Base-by-base conservation (phyloP, 2,888 invertebrate species). In the Poecilobothrus nobilitatus region DNA sequence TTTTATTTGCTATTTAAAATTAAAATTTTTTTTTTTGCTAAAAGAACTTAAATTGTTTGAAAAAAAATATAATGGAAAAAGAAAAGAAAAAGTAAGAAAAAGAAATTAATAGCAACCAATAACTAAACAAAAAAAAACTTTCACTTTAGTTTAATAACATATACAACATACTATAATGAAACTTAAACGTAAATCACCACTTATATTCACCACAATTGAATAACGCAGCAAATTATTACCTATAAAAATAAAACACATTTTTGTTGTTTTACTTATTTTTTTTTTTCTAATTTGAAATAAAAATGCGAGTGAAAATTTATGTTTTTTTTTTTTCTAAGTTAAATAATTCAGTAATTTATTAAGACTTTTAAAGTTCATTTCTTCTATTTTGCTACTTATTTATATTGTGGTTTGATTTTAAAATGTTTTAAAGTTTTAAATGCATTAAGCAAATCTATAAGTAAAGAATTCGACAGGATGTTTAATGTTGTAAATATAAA, bases 11-110 rank as follows among this genome's bases (percentile, higher is more conserved):
- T 18, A 66, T 18, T 20, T 20, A 9, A 67, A 63, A 21, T 62
- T 22, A 20, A 63, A 53, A 44, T 6, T 44, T 67, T 63, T 61
- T 20, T 2, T 63, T 68, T 34, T 66, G 5, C 34, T 34, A 66
- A 66, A 66, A 66, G 27, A 44, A 69, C 21, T 44, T 66, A 66
- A 27, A 64, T n/a, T 9, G 22, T 18, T 1, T 21, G 22, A 64
- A 27, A 10, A 64, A n/a, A 64, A 21, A 21, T 15, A n/a, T 7
- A 22, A 15, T 21, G 12, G 12, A 27, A 33, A 21, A 22, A 8
- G 27, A 27, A 22, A 22, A 27, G 27, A 18, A 15, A 12, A 64
- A 22, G 12, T 2, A 18, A 15, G 21, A 27, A 64, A 27, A 64
- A 64, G 15, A 8, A 33, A 21, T 21, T 22, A 64, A 64, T 64